Base-by-base conservation (phyloP, 2,113 vertebrate species). In the Lota lota region DNA sequence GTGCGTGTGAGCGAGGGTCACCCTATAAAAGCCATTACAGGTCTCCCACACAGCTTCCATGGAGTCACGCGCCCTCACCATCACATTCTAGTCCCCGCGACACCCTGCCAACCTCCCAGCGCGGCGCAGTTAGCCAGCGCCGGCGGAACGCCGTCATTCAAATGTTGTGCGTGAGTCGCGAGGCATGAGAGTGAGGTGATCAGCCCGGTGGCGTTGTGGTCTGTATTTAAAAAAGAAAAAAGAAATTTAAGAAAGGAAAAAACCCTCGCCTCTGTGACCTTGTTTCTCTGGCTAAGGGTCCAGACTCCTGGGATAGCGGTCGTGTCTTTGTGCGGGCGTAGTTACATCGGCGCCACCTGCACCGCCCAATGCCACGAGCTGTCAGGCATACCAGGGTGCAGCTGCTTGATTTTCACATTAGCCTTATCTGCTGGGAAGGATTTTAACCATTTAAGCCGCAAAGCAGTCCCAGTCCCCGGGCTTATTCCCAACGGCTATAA, bases 341-440 rank as follows among this genome's bases (percentile, higher is more conserved):
- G 81, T 70, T 79, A 73, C 70, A 75, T 60, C 78, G 0, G 16
- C 54, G 47, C 66, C 80, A 81, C 76, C 83, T 80, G 76, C 76
- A 36, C 51, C 7, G 77, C 36, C 78, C 67, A 61, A 72, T 74
- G 62, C n/a, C 63, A 1, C 5, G 59, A 73, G 79, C 72, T 79
- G 80, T 70, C 54, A 58, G n/a, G 12, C 84, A 84, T 90, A 64
- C 86, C 85, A 50, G 1, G 66, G 80, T 50, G 83, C 86, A 88
- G 88, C 87, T 89, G 85, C 79, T 87, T 80, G 80, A 85, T 90
- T 89, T 73, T 89, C 83, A 83, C 89, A 88, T 90, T 90, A 85
- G 73, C 69, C 5, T 22, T 3, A 67, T 66, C 63, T 69, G 73
- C 78, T 81, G 63, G 70, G 63, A 63, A 78, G 87, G 85, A 90